phyloP scores from a whole-genome alignment of 2,797 vertebrate genomes.

The Chelonia mydas region DNA sequence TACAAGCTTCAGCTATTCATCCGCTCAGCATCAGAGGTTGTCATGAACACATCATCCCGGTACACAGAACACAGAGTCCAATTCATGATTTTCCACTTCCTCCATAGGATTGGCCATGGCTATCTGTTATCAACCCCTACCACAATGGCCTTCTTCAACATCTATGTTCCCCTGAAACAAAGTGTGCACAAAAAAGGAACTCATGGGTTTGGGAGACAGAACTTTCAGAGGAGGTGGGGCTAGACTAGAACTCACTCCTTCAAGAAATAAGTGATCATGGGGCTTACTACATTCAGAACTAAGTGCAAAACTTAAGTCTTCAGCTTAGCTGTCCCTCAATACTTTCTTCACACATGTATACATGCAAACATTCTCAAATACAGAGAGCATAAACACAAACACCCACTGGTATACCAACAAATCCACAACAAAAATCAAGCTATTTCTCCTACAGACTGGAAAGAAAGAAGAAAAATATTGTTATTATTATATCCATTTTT shows the following conservation, averaged over 20 bases:
- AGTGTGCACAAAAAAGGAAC: not conserved
- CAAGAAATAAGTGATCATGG: too few relatives aligned
- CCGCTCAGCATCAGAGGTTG: not conserved
- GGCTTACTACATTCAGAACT: not conserved
- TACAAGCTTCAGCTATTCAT: not conserved
- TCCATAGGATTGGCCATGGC: not conserved
- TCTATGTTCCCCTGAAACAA: not conserved
- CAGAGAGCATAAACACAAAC: not conserved
- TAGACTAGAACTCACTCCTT: not conserved
- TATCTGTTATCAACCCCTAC: not conserved
- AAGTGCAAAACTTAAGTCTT: not conserved
- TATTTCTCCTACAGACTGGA: not conserved
- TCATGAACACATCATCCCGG: not conserved
- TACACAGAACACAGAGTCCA: not conserved
- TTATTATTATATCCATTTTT: not conserved
- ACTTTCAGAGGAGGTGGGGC: not conserved
- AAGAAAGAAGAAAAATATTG: not conserved
- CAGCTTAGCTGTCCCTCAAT: not conserved
- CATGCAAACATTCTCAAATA: not conserved
- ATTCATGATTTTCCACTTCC: not conserved
- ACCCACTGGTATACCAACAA: not conserved
- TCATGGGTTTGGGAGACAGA: not conserved
- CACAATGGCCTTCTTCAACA: not conserved
- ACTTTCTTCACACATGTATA: not conserved
- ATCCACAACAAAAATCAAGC: not conserved